Evolutionary conservation across 1,140 invertebrate species (phyloP).

Genomic region (Hydropsyche tenuis): DNA sequence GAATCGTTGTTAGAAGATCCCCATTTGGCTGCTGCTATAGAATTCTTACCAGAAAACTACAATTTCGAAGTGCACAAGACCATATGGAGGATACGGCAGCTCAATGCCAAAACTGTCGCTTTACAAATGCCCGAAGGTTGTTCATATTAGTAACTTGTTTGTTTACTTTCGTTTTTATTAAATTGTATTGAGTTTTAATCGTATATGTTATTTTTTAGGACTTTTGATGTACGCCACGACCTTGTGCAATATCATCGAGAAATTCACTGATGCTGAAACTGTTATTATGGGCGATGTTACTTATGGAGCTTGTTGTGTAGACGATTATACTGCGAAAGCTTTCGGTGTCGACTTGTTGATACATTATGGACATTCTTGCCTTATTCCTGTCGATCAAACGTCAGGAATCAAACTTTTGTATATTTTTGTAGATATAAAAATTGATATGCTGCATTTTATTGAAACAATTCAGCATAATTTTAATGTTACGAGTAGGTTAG

Average conservation of each 20-base stretch:
- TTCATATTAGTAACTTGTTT: neutral
- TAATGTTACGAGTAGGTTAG: constrained; percentile 69
- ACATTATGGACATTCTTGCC: constrained; percentile 98
- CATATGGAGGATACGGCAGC: constrained; percentile 91
- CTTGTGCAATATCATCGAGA: constrained; percentile 93
- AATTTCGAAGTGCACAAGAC: constrained; percentile 99
- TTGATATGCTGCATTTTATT: constrained; percentile 91
- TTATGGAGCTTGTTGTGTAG: constrained; percentile 99
- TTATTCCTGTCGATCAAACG: constrained; percentile 94
- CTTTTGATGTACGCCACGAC: constrained; percentile 90
- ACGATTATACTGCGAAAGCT: constrained; percentile 93
- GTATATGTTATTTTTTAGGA: constrained; percentile 53
- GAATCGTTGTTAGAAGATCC: constrained; percentile 83
- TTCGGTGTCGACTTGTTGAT: constrained; percentile 92
- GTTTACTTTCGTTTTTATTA: neutral
- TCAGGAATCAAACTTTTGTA: constrained; percentile 91
- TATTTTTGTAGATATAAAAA: constrained; percentile 94
- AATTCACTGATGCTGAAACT: constrained; percentile 91
- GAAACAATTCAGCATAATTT: constrained; percentile 90
- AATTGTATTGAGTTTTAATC: constrained; percentile 9
- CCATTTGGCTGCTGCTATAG: constrained; percentile 74
- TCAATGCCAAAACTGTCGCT: constrained; percentile 85
- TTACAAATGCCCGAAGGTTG: constrained; percentile 96
- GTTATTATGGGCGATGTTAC: constrained; percentile 99
- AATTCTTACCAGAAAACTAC: constrained; percentile 89